Base-by-base conservation (phyloP, 2,797 vertebrate species). In the Ficedula albicollis region DNA sequence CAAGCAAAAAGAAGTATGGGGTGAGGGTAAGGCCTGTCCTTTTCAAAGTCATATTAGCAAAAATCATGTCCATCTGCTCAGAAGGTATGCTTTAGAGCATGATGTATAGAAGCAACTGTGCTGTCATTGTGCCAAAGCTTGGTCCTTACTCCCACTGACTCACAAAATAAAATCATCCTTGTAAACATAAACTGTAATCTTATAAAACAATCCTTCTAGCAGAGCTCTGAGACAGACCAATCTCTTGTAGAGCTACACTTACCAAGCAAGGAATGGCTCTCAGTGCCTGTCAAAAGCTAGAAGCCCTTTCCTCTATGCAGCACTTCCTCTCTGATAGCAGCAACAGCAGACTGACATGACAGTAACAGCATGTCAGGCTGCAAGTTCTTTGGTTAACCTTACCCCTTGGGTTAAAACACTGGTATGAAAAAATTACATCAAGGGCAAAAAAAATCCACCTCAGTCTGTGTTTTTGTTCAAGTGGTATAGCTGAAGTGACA, bases 161-260 rank as follows among this genome's bases (percentile, higher is more conserved):
- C 77, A 92, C 49, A 67, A 92, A 88, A 93, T 76, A 95, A 95
- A 94, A 96, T 87, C 58, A 75, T 80, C 16, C 49, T 52, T 72
- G 60, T 87, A 91, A 93, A 91, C 44, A 77, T 72, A 79, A 91
- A 84, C 43, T 23, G 52, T 89, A 89, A 94, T 87, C 67, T 87
- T 84, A 80, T 82, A 64, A 90, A 90, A 63, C 20, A 87, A 87
- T 64, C 26, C 30, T 83, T 89, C 46, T 39, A 70, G 59, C 59
- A 90, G 38, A 90, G 48, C n/a, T 39, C 25, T 76, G 69, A 87
- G 64, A 75, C 34, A 59, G 25, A 87, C 49, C 18, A 85, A 62
- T 10, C n/a, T 80, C n/a, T 60, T 67, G n/a, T 16, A 84, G 46
- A 77, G 13, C 39, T 87, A 87, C 84, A 49, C 46, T 58, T 70